Percentiles rank a stretch among this genome's conserved stretches.
Conservation (phyloP, 2,888 invertebrate genomes). For the Himalopsyche kuldschensis region DNA sequence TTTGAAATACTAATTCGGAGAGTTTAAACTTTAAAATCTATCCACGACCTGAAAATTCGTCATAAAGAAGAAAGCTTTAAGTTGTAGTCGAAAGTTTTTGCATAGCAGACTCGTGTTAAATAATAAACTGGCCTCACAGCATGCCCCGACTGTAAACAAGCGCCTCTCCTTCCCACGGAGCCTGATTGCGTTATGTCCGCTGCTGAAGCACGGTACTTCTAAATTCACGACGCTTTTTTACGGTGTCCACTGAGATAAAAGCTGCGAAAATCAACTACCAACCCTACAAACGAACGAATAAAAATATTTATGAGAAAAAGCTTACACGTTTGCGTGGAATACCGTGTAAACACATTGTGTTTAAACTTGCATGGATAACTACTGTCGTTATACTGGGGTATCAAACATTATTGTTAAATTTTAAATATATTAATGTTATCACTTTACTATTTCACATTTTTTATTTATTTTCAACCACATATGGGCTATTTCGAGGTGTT, state of each 20-base stretch:
- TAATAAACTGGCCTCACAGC: not conserved
- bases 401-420: too few relatives aligned
- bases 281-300: not conserved
- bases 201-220: not conserved
- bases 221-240: not conserved
- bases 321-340: not conserved
- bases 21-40: not conserved
- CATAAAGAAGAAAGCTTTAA: not conserved
- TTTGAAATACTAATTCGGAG: too few relatives aligned
- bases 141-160: not conserved
- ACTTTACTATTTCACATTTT: too few relatives aligned
- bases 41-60: not conserved
- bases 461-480: too few relatives aligned
- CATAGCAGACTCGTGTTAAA: not conserved
- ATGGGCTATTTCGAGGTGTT: too few relatives aligned
- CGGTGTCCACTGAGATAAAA: not conserved
- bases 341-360: not conserved
- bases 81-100: not conserved
- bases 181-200: not conserved
- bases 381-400: too few relatives aligned
- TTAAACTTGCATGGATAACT: too few relatives aligned
- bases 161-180: not conserved
- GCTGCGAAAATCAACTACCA: not conserved
- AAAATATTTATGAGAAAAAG: not conserved
- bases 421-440: too few relatives aligned